Conservation (phyloP, 2,888 invertebrate genomes). For the Zaprionus obscuricornis region DNA sequence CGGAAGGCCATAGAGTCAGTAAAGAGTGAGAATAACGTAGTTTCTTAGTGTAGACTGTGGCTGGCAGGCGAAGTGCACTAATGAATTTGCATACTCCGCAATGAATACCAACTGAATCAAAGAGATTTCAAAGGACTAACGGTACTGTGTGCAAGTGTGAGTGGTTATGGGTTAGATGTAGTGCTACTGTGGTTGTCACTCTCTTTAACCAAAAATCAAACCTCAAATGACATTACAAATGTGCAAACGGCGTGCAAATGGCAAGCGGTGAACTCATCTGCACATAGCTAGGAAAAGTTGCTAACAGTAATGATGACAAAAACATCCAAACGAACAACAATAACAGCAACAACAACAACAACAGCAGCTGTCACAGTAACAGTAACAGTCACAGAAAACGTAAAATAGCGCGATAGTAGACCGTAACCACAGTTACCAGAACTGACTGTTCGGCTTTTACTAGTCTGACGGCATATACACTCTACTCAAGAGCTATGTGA, state of each 20-base stretch:
- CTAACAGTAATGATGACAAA: conserved; percentile 68
- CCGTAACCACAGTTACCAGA: conserved; percentile 51
- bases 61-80: conserved; percentile 32
- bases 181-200: conserved; percentile 19
- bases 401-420: conserved; percentile 6
- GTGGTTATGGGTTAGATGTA: conserved; percentile 1
- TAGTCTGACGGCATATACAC: conserved; percentile 52
- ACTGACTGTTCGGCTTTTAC: conserved; percentile 38
- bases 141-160: neutral
- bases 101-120: conserved; percentile 56
- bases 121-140: conserved; percentile 24
- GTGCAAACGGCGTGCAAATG: conserved; percentile 43
- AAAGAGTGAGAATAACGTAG: neutral
- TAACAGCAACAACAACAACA: conserved; percentile 20
- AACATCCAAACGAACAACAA: conserved; percentile 32
- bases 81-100: conserved; percentile 56
- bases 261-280: conserved; percentile 12
- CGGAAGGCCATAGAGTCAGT: conserved; percentile 6
- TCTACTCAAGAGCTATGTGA: conserved; percentile 53
- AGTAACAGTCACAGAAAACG: conserved; percentile 25
- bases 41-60: too few species aligned
- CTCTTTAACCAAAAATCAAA: conserved; percentile 55
- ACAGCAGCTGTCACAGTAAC: conserved; percentile 15
- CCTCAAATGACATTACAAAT: conserved; percentile 69
- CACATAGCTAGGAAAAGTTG: conserved; percentile 47